Percentiles rank a stretch among this genome's conserved stretches.
Evolutionary conservation across 1,140 invertebrate genomes (phyloP).

Genomic region (Cydia splendana): DNA sequence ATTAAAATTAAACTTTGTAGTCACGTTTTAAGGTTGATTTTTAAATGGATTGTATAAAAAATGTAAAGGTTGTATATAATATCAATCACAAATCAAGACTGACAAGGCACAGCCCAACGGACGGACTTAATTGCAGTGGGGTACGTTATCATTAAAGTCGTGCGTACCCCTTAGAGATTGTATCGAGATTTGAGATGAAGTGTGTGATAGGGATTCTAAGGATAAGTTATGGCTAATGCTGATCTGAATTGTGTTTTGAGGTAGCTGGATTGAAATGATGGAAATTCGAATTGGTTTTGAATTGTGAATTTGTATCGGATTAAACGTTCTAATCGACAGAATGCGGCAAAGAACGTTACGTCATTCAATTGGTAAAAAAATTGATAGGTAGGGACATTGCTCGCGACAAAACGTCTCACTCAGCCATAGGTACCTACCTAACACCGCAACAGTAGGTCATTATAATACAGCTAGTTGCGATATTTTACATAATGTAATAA

Average conservation of each 20-base stretch:
- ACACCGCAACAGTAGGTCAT: no score
- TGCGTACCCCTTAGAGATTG: slow-evolving; percentile 55
- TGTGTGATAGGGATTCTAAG: slow-evolving; percentile 29
- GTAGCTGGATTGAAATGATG: neutral
- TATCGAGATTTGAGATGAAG: slow-evolving; percentile 52
- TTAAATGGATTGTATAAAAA: neutral
- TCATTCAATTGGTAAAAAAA: no score
- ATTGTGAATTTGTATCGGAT: neutral
- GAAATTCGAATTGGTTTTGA: no score
- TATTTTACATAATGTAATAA: no score
- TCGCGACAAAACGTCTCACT: no score
- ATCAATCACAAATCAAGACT: slow-evolving; percentile 74
- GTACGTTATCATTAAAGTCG: slow-evolving; percentile 60
- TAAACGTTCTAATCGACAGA: no score
- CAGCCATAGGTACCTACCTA: no score
- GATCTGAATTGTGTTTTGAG: neutral
- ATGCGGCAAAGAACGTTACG: no score
- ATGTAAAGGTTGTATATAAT: slow-evolving; percentile 50
- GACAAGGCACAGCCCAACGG: slow-evolving; percentile 61
- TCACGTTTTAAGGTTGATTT: neutral
- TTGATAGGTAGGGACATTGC: no score
- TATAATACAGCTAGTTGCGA: no score
- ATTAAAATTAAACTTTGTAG: neutral
- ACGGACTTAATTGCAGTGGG: slow-evolving; percentile 66
- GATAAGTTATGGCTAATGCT: slow-evolving; percentile 28